Base-by-base conservation (phyloP, 2,797 vertebrate genomes). In the Picus viridis region DNA sequence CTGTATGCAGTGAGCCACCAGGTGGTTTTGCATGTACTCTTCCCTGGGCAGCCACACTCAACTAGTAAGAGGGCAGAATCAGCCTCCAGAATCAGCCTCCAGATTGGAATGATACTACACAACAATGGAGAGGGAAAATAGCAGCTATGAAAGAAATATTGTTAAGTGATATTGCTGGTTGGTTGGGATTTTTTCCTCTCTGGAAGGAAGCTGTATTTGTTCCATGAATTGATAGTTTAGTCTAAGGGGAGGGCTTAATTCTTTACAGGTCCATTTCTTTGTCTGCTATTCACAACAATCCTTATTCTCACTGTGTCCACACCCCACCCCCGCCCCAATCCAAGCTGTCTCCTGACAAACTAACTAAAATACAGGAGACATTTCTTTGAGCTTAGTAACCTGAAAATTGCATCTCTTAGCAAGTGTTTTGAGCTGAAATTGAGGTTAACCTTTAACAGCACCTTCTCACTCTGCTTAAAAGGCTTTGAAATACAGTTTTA, bases 281-380 rank as follows among this genome's bases (percentile, higher is more conserved):
- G 86, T 81, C 75, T 74, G 1, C 83, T 85, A 77, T 93, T 89
- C 63, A 63, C 23, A 72, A 45, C 51, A 53, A 22, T 93, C 54
- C 43, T 86, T 70, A 88, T 79, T 54, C 62, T 47, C n/a, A 71
- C 18, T 51, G 23, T 24, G 23, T 39, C 45, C 45, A 59, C n/a
- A 5, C 16, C 51, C 59, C 30, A 30, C 7, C 41, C 9, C 39
- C 39, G 12, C 39, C 39, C 39, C 39, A 39, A 39, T 39, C 39
- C 13, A n/a, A 81, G 49, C 88, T 84, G 71, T 73, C 80, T 91
- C 59, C 76, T 80, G 57, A 84, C 61, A 96, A 96, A 86, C 88
- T 95, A 95, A 97, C 96, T 94, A 94, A 95, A 95, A 94, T 90
- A 95, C 78, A 77, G 73, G 67, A 94, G 83, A 59, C 77, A 74